Evolutionary conservation across 2,888 invertebrate species (phyloP).

Genomic region (Sarcophaga variegata): DNA sequence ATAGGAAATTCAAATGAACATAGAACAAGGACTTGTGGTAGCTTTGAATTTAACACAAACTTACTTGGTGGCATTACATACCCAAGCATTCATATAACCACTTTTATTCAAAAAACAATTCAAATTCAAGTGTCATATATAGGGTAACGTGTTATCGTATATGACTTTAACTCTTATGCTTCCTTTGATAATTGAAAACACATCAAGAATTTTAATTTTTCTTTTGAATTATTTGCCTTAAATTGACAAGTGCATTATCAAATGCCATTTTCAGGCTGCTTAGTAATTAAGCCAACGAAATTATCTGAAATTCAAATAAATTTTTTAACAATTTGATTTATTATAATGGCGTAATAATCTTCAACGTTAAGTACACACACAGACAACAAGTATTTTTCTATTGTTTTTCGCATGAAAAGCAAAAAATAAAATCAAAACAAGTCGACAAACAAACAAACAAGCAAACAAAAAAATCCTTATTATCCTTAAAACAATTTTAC

Average conservation of each 20-base stretch:
- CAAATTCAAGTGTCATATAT: too few relatives aligned
- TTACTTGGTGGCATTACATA: too few relatives aligned
- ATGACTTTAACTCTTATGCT: too few relatives aligned
- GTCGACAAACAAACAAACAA: background rate
- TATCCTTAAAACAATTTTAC: constrained; percentile 15
- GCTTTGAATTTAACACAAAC: too few relatives aligned
- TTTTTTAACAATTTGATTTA: background rate
- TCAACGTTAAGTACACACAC: background rate
- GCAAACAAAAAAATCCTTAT: background rate
- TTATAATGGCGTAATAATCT: background rate
- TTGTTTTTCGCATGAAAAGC: background rate
- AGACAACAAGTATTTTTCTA: background rate
- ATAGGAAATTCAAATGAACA: too few relatives aligned
- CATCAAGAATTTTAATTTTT: too few relatives aligned
- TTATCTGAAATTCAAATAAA: background rate
- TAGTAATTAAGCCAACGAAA: background rate
- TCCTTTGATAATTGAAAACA: too few relatives aligned
- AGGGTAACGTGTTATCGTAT: too few relatives aligned
- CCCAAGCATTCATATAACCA: too few relatives aligned
- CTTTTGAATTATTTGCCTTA: background rate
- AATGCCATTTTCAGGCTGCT: background rate
- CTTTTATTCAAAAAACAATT: too few relatives aligned
- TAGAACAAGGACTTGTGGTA: too few relatives aligned
- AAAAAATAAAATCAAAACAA: background rate
- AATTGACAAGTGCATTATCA: background rate